Conservation (phyloP, 1,140 invertebrate species). For the Trichomalopsis sarcophagae region DNA sequence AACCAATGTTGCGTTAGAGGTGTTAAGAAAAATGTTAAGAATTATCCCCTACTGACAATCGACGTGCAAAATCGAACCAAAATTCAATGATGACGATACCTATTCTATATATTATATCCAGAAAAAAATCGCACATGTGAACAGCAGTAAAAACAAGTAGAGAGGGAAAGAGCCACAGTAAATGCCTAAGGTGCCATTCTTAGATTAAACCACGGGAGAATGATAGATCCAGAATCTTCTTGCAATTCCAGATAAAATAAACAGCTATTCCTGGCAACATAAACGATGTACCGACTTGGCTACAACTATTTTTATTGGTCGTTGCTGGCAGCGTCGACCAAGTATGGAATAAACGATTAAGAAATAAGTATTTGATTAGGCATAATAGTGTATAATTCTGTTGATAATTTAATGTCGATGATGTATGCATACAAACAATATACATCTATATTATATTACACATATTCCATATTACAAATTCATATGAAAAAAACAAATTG, state of each 20-base stretch:
- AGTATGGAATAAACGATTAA: slow-evolving; percentile 26
- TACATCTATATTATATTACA: background rate
- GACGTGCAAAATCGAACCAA: background rate
- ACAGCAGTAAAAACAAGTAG: background rate
- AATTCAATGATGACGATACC: background rate
- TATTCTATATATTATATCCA: background rate
- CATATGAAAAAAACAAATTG: background rate
- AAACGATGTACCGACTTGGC: slow-evolving; percentile 11
- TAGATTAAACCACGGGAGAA: background rate
- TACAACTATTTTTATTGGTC: slow-evolving; percentile 38
- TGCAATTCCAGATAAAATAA: slow-evolving; percentile 26
- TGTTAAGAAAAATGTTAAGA: background rate
- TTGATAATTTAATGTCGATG: slow-evolving; percentile 41
- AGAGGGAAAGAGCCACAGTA: background rate
- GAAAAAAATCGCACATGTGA: background rate
- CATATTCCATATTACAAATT: slow-evolving; percentile 23
- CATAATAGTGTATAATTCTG: slow-evolving; percentile 30
- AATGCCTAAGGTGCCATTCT: slow-evolving; percentile 9
- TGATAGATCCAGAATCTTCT: slow-evolving; percentile 29
- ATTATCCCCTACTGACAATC: background rate
- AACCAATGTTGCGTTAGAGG: background rate
- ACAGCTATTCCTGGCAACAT: background rate
- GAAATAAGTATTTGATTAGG: slow-evolving; percentile 11
- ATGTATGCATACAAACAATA: slow-evolving; percentile 22
- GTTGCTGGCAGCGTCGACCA: slow-evolving; percentile 11